Percentiles rank a stretch among this genome's conserved stretches.
Conservation (phyloP, 1,140 invertebrate genomes). For the Eriosoma lanigerum region DNA sequence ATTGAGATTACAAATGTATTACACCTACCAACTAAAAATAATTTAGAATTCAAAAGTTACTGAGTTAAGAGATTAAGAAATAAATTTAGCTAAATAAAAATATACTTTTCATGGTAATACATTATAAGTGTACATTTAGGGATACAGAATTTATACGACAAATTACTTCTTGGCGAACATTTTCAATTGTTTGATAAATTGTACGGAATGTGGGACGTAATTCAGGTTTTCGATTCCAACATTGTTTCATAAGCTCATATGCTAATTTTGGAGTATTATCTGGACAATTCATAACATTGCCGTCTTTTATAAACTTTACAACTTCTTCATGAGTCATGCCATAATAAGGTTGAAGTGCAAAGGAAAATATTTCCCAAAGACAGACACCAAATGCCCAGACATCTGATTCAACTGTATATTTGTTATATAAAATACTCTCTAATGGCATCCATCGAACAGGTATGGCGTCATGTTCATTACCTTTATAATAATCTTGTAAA, state of each 20-base stretch:
- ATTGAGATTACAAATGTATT: too few relatives aligned
- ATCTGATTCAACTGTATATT: slow-evolving; percentile 90
- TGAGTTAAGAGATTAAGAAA: too few relatives aligned
- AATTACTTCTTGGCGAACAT: slow-evolving; percentile 63
- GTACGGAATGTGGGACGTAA: slow-evolving; percentile 81
- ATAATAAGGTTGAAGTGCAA: slow-evolving; percentile 90
- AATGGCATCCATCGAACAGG: slow-evolving; percentile 95
- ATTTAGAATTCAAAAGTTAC: too few relatives aligned
- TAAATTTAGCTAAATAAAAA: too few relatives aligned
- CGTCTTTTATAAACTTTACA: slow-evolving; percentile 88
- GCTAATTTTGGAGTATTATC: slow-evolving; percentile 86
- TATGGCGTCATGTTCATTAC: slow-evolving; percentile 89
- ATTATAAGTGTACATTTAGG: not conserved
- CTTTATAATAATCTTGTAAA: slow-evolving; percentile 87
- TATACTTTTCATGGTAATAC: too few relatives aligned
- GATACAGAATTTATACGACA: not conserved
- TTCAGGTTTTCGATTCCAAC: slow-evolving; percentile 84
- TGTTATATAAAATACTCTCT: slow-evolving; percentile 90
- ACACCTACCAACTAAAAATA: too few relatives aligned
- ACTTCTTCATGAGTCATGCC: slow-evolving; percentile 95
- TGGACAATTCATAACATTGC: slow-evolving; percentile 81
- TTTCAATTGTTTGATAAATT: slow-evolving; percentile 70
- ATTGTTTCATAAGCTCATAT: slow-evolving; percentile 91
- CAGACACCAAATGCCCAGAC: slow-evolving; percentile 93
- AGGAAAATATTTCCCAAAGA: slow-evolving; percentile 93